Conservation (phyloP, 2,888 invertebrate genomes). For the Allolobophora icterica region DNA sequence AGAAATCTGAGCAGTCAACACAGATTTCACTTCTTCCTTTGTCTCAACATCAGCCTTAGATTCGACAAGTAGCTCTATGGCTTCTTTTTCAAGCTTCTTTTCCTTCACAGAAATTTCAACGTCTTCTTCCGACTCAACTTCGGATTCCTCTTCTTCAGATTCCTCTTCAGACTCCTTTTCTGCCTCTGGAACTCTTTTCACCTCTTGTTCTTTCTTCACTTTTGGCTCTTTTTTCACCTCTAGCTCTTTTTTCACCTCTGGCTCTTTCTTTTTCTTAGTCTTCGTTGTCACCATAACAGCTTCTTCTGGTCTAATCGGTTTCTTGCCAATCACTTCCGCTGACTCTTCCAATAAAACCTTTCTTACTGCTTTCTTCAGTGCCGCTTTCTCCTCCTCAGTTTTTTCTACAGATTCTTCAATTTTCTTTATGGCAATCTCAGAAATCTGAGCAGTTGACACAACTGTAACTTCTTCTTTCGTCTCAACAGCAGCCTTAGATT, state of each 20-base stretch:
- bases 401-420: conserved; percentile 14
- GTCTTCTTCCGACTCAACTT: background rate
- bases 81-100: no score
- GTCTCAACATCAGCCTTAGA: no score
- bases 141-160: no score
- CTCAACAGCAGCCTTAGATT: no score
- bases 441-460: no score
- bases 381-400: conserved; percentile 2
- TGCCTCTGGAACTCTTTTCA: background rate
- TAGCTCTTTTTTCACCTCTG: background rate
- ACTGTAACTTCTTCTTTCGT: no score
- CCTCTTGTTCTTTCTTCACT: background rate
- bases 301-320: background rate
- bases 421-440: background rate
- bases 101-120: background rate
- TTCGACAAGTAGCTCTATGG: no score
- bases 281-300: no score
- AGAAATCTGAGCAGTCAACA: no score
- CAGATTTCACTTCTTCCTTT: no score
- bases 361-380: background rate
- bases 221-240: background rate
- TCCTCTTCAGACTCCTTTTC: no score
- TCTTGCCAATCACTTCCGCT: conserved; percentile 12
- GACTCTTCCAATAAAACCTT: background rate
- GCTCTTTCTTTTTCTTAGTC: background rate